These are phyloP conservation scores for Oryzias curvinotus DNA, from an alignment of 2,113 vertebrate species.

Conservation along the genomic window DNA sequence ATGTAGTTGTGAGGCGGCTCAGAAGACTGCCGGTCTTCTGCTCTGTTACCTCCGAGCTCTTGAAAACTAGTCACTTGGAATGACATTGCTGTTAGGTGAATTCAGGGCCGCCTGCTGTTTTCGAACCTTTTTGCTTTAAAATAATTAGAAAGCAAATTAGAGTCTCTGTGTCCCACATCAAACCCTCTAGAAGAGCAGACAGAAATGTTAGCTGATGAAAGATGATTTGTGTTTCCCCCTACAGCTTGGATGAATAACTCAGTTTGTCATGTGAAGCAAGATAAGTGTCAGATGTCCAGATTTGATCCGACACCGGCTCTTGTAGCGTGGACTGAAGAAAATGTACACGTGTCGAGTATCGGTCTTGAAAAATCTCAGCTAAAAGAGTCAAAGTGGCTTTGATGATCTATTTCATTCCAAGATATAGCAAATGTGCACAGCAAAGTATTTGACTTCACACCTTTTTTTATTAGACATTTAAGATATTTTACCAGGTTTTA, in stretches of 20 bases:
- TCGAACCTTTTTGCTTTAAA: conserved; percentile 16
- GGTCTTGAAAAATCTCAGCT: conserved; percentile 26
- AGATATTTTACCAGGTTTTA: too few relatives aligned
- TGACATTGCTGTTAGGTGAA: conserved; percentile 42
- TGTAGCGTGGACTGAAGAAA: conserved; percentile 41
- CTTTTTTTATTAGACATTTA: too few relatives aligned
- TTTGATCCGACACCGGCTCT: conserved; percentile 27
- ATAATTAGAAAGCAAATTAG: conserved; percentile 32
- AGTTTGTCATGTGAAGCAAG: conserved; percentile 22
- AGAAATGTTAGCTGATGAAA: conserved; percentile 2
- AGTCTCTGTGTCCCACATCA: conserved; percentile 2
- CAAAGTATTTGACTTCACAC: too few relatives aligned
- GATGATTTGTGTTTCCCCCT: background rate
- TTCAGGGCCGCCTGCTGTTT: conserved; percentile 9
- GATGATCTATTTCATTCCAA: conserved; percentile 17
- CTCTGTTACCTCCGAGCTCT: conserved; percentile 12
- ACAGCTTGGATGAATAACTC: conserved; percentile 27
- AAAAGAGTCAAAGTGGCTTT: conserved; percentile 41
- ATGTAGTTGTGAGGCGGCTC: conserved; percentile 10
- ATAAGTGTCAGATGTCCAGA: conserved; percentile 20
- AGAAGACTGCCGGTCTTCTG: conserved; percentile 8
- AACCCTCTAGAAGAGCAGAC: background rate
- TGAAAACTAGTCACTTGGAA: conserved; percentile 43
- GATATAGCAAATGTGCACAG: too few relatives aligned
- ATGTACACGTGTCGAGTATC: conserved; percentile 6